A percentile compares a stretch with the other conserved stretches of the same genome.
phyloP scores from a whole-genome alignment of 1,140 invertebrate species.

The Holotrichia oblita region DNA sequence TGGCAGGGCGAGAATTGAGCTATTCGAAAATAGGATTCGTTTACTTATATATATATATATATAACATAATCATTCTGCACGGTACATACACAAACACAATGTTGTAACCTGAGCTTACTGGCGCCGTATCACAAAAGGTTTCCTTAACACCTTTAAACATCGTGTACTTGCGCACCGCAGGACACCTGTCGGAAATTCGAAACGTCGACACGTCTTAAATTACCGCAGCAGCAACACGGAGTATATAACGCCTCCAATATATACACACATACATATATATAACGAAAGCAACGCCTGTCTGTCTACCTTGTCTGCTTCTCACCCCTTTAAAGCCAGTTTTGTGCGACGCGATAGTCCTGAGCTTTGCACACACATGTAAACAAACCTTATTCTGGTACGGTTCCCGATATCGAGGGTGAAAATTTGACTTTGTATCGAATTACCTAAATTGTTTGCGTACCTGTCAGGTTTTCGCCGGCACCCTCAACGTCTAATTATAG shows the following conservation, averaged over 20 bases:
- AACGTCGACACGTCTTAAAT: slow-evolving; percentile 17
- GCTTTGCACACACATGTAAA: background rate
- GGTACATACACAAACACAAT: too few species aligned
- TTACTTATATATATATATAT: too few species aligned
- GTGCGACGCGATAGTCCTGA: background rate
- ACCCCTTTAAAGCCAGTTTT: background rate
- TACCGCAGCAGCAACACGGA: background rate
- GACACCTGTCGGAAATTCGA: slow-evolving; percentile 34
- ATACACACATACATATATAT: too few species aligned
- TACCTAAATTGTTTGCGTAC: slow-evolving; percentile 20
- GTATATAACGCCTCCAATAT: background rate
- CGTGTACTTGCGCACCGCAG: background rate
- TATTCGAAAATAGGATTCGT: too few species aligned
- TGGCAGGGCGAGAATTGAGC: too few species aligned
- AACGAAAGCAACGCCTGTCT: too few species aligned
- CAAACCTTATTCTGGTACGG: background rate
- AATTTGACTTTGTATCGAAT: slow-evolving; percentile 19
- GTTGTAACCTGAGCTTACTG: too few species aligned
- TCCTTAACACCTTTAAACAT: slow-evolving; percentile 8
- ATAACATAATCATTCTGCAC: too few species aligned
- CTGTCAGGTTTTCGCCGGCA: background rate
- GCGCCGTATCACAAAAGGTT: background rate
- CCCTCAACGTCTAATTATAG: slow-evolving; percentile 9
- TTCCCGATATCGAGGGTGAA: background rate
- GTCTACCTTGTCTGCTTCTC: background rate